Percentiles rank a stretch among this genome's conserved stretches.
phyloP scores from a whole-genome alignment of 2,888 invertebrate species.

The Dione vanillae region DNA sequence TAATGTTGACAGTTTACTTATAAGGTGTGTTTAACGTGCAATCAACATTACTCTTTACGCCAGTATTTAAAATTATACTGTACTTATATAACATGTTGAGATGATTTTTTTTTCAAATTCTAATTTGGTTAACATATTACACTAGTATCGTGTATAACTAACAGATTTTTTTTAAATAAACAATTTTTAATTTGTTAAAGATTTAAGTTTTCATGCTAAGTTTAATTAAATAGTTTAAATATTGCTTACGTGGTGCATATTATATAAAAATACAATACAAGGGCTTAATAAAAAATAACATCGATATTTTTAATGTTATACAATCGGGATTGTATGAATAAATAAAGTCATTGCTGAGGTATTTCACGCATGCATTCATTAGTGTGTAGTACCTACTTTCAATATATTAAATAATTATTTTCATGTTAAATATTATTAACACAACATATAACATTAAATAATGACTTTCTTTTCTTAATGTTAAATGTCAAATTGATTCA shows the following conservation, averaged over 20 bases:
- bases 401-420: constrained; percentile 1
- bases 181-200: too few relatives aligned
- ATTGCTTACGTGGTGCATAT: not conserved
- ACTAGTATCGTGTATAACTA: too few relatives aligned
- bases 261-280: not conserved
- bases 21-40: not conserved
- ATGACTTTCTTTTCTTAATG: not conserved
- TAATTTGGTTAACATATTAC: too few relatives aligned
- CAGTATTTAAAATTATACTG: not conserved
- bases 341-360: constrained; percentile 21
- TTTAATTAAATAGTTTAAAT: too few relatives aligned
- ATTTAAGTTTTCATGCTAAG: too few relatives aligned
- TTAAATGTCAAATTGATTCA: not conserved
- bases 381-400: not conserved
- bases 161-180: too few relatives aligned
- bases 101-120: too few relatives aligned
- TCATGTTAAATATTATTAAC: not conserved
- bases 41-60: not conserved
- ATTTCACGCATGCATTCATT: constrained; percentile 17
- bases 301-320: not conserved
- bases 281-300: not conserved
- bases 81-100: too few relatives aligned
- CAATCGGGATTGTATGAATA: constrained; percentile 7
- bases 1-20: not conserved
- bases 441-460: not conserved